Conservation (phyloP, 2,113 vertebrate species). For the Mastomys coucha region DNA sequence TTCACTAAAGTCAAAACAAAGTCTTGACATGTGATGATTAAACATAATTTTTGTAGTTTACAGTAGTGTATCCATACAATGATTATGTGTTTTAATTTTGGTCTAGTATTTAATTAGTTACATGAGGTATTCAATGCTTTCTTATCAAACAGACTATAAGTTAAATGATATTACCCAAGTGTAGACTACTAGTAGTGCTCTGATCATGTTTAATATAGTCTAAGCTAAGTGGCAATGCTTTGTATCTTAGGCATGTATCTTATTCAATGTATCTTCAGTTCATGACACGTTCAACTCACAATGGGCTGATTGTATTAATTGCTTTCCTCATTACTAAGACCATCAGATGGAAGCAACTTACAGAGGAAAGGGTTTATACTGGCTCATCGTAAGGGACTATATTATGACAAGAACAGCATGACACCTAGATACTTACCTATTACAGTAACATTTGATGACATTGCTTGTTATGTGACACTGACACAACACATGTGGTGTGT, state of each 20-base stretch:
- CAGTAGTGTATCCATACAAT: neutral
- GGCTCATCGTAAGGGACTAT: neutral
- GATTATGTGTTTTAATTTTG: neutral
- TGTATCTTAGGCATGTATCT: neutral
- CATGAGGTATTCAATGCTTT: neutral
- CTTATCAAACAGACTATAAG: neutral
- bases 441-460: neutral
- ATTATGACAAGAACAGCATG: neutral
- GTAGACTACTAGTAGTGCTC: neutral
- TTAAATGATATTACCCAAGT: neutral
- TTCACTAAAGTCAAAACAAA: slow-evolving; percentile 27
- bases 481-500: neutral
- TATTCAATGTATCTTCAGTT: neutral
- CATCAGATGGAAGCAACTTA: neutral
- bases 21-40: neutral
- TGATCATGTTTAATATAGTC: neutral
- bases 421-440: neutral
- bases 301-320: no score
- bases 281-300: neutral
- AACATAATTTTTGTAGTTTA: neutral
- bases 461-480: neutral
- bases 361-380: neutral
- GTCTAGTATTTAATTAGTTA: neutral
- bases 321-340: neutral
- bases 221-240: neutral